Evolutionary conservation across 2,888 invertebrate genomes (phyloP), one percentile per base, ranked within the genome.

Genomic region (Sphaerophoria taeniata): DNA sequence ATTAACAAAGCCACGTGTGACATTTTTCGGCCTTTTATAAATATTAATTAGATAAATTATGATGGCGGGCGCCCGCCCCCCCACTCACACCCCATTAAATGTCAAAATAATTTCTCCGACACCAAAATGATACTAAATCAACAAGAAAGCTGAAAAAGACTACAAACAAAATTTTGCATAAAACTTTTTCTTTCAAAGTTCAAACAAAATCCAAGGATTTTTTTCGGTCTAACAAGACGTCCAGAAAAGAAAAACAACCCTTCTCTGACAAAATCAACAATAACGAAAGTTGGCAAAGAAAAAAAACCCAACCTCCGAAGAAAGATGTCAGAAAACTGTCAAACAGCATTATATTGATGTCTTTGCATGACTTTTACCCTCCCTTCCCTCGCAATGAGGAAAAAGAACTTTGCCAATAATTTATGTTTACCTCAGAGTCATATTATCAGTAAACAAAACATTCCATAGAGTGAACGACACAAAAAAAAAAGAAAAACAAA

Each of bases 341-440:
- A 72, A 79, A 84, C 83, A 84, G 67, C 53, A 79, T 71, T 79
- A 67, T 71, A 79, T 74, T 71, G 83, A 84, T 84, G 83, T 84
- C 79, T 67, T 84, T 79, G 79, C 67, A 84, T 80, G 84, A 84
- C 84, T 80, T 67, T 51, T 71, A 14, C 34, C 12, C 61, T 63
- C 5, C 16, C 34, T 49, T 16, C 51, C 36, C 39, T n/a, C 51
- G 11, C 4, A 45, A 45, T n/a, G 11, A 9, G n/a, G n/a, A 45
- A 45, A 45, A 11, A 12, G 67, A 84, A 84, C 73, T 65, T 72
- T 72, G 53, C 79, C 75, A 80, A 84, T 80, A 84, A 80, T 63
- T 84, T 80, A 79, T 75, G 67, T 75, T 24, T 71, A 71, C 71
- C 75, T 56, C 55, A 36, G 24, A 55, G 51, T 67, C 67, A 67